Percentiles rank a stretch among this genome's conserved stretches.
phyloP scores from a whole-genome alignment of 2,113 vertebrate genomes.

The Myotis lucifugus region DNA sequence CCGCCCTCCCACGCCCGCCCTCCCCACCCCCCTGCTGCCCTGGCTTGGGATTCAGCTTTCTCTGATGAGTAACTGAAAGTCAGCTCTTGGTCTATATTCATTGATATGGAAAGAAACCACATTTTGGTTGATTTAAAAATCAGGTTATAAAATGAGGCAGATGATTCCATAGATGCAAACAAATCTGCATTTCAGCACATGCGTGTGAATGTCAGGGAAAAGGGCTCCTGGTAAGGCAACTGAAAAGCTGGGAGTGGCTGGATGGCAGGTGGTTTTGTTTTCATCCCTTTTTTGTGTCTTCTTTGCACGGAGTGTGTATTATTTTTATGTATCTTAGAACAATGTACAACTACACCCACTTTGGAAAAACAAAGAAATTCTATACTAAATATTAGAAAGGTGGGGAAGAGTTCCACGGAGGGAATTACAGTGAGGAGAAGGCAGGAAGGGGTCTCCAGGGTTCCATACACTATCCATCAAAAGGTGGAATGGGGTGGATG shows the following conservation, averaged over 20 bases:
- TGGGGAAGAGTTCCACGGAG: background rate
- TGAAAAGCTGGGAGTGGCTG: background rate
- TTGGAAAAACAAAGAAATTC: background rate
- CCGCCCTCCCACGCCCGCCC: too few species aligned
- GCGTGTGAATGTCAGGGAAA: background rate
- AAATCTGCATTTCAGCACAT: background rate
- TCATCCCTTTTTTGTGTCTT: background rate
- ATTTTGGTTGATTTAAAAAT: background rate
- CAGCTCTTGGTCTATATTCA: background rate
- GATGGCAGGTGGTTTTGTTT: background rate
- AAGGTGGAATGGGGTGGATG: background rate
- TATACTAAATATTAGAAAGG: background rate
- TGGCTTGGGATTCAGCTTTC: background rate
- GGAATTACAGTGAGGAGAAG: background rate
- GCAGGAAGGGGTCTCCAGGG: background rate
- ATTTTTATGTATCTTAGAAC: background rate
- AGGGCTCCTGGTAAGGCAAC: background rate
- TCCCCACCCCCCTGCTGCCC: background rate
- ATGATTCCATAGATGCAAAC: background rate
- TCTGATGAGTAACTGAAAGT: background rate
- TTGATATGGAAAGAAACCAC: background rate
- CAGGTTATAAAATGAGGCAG: background rate
- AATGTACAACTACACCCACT: background rate
- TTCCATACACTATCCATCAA: accelerated
- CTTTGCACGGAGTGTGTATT: background rate